Percentiles rank a stretch among this genome's conserved stretches.
Conservation (phyloP, 1,140 invertebrate species). For the Macrobrachium rosenbergii region DNA sequence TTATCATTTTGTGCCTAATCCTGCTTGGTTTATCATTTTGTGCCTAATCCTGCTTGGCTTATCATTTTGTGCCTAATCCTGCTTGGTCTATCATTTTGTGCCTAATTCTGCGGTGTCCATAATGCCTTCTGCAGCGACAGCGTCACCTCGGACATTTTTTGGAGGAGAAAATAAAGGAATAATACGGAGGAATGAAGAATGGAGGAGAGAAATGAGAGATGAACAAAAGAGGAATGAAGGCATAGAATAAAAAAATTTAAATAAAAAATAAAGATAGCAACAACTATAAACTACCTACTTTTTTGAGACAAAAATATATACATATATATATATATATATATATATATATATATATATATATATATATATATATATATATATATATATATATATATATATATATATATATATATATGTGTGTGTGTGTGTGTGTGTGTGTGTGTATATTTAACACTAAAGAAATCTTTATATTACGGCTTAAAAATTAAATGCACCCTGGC, state of each 20-base stretch:
- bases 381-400: background rate
- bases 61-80: too few relatives aligned
- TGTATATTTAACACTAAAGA: background rate
- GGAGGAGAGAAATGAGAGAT: background rate
- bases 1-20: too few relatives aligned
- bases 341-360: background rate
- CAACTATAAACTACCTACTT: too few relatives aligned
- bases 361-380: background rate
- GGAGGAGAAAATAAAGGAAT: background rate
- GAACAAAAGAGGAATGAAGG: background rate
- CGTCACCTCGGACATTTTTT: too few relatives aligned
- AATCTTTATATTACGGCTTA: background rate
- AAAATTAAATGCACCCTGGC: background rate
- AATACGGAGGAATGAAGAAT: background rate
- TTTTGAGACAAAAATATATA: too few relatives aligned
- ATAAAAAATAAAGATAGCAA: background rate
- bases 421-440: conserved; percentile 1
- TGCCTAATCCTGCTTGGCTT: too few relatives aligned
- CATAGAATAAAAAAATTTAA: background rate
- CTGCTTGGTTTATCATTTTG: too few relatives aligned
- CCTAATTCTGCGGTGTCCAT: too few relatives aligned
- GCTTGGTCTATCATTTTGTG: too few relatives aligned
- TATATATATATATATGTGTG: background rate
- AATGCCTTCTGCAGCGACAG: too few relatives aligned
- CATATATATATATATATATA: too few relatives aligned